Evolutionary conservation across 1,140 invertebrate species (phyloP).

Genomic region (Chrysomallon squamiferum): DNA sequence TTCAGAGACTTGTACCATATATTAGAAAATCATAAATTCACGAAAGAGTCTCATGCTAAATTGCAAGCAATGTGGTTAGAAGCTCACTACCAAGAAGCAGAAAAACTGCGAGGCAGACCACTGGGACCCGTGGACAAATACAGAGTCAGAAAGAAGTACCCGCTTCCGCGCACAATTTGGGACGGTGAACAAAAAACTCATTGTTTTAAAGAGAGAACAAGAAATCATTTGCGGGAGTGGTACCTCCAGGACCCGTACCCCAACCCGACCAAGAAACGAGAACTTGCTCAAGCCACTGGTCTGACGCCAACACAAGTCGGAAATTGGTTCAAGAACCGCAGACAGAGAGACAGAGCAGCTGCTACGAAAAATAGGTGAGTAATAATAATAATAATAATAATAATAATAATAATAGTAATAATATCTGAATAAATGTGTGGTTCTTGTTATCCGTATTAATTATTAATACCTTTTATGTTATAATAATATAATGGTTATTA

Average conservation of each 20-base stretch:
- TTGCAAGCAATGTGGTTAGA: slow-evolving; percentile 95
- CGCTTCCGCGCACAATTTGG: slow-evolving; percentile 97
- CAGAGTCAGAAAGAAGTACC: slow-evolving; percentile 98
- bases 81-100: slow-evolving; percentile 98
- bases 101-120: slow-evolving; percentile 91
- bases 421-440: background rate
- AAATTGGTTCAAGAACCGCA: slow-evolving; percentile 99
- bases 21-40: slow-evolving; percentile 95
- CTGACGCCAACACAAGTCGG: slow-evolving; percentile 99
- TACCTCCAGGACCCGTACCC: slow-evolving; percentile 94
- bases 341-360: slow-evolving; percentile 96
- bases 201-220: slow-evolving; percentile 98
- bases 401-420: background rate
- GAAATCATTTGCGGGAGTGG: slow-evolving; percentile 94
- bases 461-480: background rate
- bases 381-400: background rate
- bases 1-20: slow-evolving; percentile 93
- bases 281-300: slow-evolving; percentile 95
- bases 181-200: slow-evolving; percentile 99
- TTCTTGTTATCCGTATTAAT: background rate
- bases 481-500: background rate
- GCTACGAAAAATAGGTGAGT: slow-evolving; percentile 95
- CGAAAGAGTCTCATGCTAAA: slow-evolving; percentile 95
- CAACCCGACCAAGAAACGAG: slow-evolving; percentile 97
- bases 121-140: slow-evolving; percentile 99